A percentile compares a stretch with the other conserved stretches of the same genome.
Conservation (phyloP, 2,113 vertebrate genomes). For the Pungitius pungitius region DNA sequence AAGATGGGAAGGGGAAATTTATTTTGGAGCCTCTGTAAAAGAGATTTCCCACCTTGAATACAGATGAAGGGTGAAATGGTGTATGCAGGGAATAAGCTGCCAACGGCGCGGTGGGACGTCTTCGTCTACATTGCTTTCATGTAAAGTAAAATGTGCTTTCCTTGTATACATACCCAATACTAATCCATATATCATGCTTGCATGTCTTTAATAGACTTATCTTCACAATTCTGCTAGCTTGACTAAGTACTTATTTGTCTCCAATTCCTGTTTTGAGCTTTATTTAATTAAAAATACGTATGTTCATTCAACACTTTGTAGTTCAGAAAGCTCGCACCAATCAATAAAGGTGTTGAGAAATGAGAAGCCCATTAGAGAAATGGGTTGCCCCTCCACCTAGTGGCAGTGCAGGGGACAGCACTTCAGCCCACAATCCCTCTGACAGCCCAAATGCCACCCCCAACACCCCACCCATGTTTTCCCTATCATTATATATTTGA, state of each 20-base stretch:
- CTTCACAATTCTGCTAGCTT: not conserved
- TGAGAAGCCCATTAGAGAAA: not conserved
- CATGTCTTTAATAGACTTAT: conserved; percentile 29
- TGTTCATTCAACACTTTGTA: not conserved
- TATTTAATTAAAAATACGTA: conserved; percentile 2
- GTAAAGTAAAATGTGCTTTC: conserved; percentile 42
- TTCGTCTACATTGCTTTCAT: conserved; percentile 55
- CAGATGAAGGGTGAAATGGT: conserved; percentile 47
- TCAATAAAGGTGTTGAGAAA: not conserved
- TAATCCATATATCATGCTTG: conserved; percentile 41
- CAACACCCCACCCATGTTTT: not conserved
- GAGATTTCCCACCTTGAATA: conserved; percentile 54
- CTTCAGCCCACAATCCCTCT: not conserved
- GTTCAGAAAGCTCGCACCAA: conserved; percentile 1
- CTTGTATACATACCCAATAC: conserved; percentile 39
- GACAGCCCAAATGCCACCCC: not conserved
- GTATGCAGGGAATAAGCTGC: conserved; percentile 33
- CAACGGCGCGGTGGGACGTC: conserved; percentile 40
- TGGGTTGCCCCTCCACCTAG: conserved; percentile 68
- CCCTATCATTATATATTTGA: conserved; percentile 8
- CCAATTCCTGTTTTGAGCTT: conserved; percentile 1
- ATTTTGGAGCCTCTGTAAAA: conserved; percentile 58
- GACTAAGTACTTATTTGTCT: not conserved
- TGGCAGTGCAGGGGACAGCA: conserved; percentile 51
- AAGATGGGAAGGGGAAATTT: conserved; percentile 49